A percentile compares a stretch with the other conserved stretches of the same genome.
Conservation (phyloP, 2,797 vertebrate genomes). For the Thunnus albacares region DNA sequence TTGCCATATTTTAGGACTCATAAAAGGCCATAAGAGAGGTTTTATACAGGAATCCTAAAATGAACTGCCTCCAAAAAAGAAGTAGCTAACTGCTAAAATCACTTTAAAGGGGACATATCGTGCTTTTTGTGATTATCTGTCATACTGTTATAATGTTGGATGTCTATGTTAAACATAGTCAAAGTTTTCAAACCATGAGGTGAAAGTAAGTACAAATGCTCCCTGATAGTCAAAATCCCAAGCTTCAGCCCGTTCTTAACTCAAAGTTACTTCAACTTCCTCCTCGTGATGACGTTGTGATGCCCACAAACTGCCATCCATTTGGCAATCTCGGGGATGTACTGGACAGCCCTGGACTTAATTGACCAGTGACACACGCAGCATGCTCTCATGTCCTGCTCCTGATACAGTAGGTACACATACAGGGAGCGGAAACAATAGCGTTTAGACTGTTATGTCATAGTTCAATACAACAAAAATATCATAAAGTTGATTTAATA, state of each 20-base stretch:
- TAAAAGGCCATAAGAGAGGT: constrained; percentile 29
- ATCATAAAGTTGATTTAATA: constrained; percentile 17
- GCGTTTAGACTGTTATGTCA: constrained; percentile 33
- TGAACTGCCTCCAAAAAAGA: constrained; percentile 20
- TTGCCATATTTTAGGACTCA: constrained; percentile 38
- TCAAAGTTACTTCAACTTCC: no score
- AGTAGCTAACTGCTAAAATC: constrained; percentile 26
- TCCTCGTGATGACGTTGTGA: no score
- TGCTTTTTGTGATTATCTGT: background rate
- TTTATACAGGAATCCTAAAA: constrained; percentile 30
- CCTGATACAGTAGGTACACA: constrained; percentile 28
- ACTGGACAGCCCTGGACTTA: no score
- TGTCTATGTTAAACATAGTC: no score
- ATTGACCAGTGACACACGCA: no score
- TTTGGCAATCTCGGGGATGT: no score
- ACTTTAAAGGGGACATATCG: background rate
- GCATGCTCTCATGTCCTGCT: constrained; percentile 16
- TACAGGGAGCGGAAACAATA: constrained; percentile 35
- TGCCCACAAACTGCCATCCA: no score
- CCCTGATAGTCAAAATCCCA: no score
- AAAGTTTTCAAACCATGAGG: background rate
- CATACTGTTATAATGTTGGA: no score
- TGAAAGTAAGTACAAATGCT: no score
- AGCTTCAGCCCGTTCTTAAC: no score
- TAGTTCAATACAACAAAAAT: constrained; percentile 11